Evolutionary conservation across 1,140 invertebrate genomes (phyloP).

Genomic region (Lasioglossum baleicum): DNA sequence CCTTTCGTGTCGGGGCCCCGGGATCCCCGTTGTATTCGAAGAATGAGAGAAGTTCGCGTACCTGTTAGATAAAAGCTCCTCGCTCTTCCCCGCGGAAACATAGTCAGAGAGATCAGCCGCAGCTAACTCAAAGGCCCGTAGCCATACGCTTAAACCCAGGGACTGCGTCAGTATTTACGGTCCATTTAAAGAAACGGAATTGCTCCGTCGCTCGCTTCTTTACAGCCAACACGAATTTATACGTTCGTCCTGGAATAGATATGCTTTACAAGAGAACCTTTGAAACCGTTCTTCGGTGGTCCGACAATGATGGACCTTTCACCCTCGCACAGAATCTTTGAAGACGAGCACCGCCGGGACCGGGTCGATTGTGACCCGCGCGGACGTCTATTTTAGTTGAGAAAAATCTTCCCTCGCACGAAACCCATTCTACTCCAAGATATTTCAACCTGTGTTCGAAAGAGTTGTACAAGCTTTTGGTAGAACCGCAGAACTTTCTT

Average conservation of each 20-base stretch:
- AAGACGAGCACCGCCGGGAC: too few species aligned
- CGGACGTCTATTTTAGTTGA: too few species aligned
- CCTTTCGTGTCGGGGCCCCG: slow-evolving; percentile 7
- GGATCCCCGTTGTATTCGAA: slow-evolving; percentile 6
- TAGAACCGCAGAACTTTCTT: too few species aligned
- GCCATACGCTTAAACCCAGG: not conserved
- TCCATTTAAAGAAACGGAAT: slow-evolving; percentile 2
- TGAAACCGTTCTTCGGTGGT: not conserved
- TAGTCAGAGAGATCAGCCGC: not conserved
- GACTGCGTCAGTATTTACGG: not conserved
- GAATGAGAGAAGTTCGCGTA: slow-evolving; percentile 17
- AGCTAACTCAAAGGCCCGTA: not conserved
- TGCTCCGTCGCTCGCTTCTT: not conserved
- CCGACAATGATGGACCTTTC: not conserved
- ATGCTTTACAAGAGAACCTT: not conserved
- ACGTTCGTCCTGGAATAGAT: not conserved
- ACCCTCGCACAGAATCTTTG: too few species aligned
- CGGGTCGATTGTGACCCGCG: too few species aligned
- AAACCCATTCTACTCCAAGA: too few species aligned
- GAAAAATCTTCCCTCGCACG: too few species aligned
- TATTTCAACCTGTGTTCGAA: too few species aligned
- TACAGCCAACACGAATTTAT: too few species aligned
- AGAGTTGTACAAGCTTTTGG: too few species aligned
- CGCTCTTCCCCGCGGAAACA: slow-evolving; percentile 4
- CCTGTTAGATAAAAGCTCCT: not conserved